These are phyloP conservation scores for Drosophila teissieri DNA, from an alignment of 1,140 invertebrate species.

Conservation along the genomic window DNA sequence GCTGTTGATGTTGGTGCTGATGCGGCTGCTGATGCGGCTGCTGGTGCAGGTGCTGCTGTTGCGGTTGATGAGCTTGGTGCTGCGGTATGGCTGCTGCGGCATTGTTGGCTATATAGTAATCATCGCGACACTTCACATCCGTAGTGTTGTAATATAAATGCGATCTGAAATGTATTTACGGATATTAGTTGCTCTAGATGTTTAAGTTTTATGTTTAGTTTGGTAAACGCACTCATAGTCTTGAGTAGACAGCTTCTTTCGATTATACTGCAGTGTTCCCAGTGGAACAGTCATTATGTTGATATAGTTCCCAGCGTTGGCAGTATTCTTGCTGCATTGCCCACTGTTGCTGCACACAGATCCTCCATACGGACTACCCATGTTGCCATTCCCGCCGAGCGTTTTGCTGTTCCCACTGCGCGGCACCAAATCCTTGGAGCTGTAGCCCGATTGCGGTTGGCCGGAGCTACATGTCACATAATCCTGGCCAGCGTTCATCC, in stretches of 20 bases:
- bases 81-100: constrained; percentile 29
- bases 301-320: constrained; percentile 74
- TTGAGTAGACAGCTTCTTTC: constrained; percentile 75
- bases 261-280: constrained; percentile 80
- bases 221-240: constrained; percentile 82
- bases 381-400: constrained; percentile 37
- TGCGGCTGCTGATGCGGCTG: constrained; percentile 27
- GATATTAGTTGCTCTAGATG: too few relatives aligned
- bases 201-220: too few relatives aligned
- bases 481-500: constrained; percentile 54
- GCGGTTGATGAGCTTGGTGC: constrained; percentile 39
- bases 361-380: constrained; percentile 41
- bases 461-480: constrained; percentile 55
- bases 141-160: constrained; percentile 78
- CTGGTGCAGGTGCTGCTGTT: constrained; percentile 28
- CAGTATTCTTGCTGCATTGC: constrained; percentile 58
- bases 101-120: constrained; percentile 66
- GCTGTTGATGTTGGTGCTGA: constrained; percentile 28
- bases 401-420: constrained; percentile 56
- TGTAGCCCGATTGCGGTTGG: constrained; percentile 51
- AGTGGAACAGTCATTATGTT: constrained; percentile 81
- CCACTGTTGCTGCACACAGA: constrained; percentile 55
- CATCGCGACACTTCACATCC: constrained; percentile 78
- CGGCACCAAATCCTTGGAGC: constrained; percentile 43
- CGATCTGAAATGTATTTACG: constrained; percentile 42